These are phyloP conservation scores for Lacerta viridis DNA, from an alignment of 2,797 vertebrate genomes.

Conservation along the genomic window DNA sequence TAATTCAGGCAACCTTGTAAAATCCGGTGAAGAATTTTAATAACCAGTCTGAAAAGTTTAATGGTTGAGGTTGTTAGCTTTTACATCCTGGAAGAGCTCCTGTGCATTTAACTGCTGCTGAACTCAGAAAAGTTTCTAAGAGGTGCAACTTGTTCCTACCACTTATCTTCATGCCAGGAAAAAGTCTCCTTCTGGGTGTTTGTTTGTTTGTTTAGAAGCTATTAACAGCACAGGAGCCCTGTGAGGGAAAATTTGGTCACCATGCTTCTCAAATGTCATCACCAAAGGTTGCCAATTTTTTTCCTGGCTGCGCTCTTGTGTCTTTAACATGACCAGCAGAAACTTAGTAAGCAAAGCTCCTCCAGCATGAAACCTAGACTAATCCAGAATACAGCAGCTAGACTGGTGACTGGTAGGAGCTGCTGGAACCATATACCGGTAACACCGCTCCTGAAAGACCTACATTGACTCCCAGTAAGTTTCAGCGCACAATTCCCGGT, in stretches of 20 bases:
- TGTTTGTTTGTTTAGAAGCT: background rate
- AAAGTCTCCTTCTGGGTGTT: background rate
- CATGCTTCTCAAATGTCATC: background rate
- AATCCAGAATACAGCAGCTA: no score
- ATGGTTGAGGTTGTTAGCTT: background rate
- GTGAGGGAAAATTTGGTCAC: background rate
- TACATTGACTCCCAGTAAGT: no score
- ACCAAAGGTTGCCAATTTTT: background rate
- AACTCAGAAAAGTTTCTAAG: background rate
- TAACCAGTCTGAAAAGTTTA: background rate
- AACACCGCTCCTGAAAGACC: no score
- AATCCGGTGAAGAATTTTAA: constrained; percentile 39
- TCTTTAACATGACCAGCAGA: background rate
- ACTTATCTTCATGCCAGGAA: background rate
- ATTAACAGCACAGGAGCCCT: background rate
- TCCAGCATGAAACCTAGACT: background rate
- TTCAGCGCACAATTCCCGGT: no score
- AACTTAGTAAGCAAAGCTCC: background rate
- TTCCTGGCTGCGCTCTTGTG: no score
- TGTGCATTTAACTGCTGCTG: background rate
- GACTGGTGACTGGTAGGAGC: no score
- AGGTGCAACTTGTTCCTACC: background rate
- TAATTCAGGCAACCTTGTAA: background rate
- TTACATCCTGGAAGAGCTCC: no score
- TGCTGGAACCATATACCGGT: no score